Base-by-base conservation (phyloP, 2,797 vertebrate species). In the Lepilemur septentrionalis region DNA sequence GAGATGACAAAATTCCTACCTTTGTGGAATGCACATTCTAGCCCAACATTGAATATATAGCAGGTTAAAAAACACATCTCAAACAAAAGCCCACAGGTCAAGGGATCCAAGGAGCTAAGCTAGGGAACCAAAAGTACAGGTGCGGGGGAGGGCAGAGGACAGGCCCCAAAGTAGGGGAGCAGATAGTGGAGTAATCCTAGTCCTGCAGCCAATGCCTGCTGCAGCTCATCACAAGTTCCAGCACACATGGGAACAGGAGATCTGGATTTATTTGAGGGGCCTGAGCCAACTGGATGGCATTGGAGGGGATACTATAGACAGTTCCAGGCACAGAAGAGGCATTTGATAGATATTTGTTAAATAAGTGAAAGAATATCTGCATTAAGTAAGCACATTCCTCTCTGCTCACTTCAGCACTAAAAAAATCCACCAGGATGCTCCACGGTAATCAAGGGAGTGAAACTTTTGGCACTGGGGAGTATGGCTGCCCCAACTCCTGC, bases 41-140 rank as follows among this genome's bases (percentile, higher is more conserved):
- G 35, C 38, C 85, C 43, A 69, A 46, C 25, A 48, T 14, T 61
- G 50, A 89, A 75, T 17, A 25, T 22, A 41, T 23, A 43, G 6
- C 32, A 23, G n/a, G 70, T 22, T 46, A 78, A 75, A 63, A 92
- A 46, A 69, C 35, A 69, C 59, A 61, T 52, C 25, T 52, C 59
- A 76, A 41, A 41, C 43, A 91, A 91, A 82, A 67, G 7, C 48
- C 10, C 75, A 41, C 41, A 43, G 18, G 69, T 63, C 35, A 69
- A 48, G 5, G 7, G 32, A 46, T 67, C 52, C 87, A 78, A 63
- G 32, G 85, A 94, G 59, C 35, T 63, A 86, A 67, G 67, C 55
- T 12, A 55, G 3, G 69, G 73, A n/a, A 48, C 25, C 50, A 4
- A 30, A 82, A 55, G 46, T 76, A 12, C 4, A 63, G 23, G 30